Conservation (phyloP, 2,113 vertebrate species). For the Callipepla squamata region DNA sequence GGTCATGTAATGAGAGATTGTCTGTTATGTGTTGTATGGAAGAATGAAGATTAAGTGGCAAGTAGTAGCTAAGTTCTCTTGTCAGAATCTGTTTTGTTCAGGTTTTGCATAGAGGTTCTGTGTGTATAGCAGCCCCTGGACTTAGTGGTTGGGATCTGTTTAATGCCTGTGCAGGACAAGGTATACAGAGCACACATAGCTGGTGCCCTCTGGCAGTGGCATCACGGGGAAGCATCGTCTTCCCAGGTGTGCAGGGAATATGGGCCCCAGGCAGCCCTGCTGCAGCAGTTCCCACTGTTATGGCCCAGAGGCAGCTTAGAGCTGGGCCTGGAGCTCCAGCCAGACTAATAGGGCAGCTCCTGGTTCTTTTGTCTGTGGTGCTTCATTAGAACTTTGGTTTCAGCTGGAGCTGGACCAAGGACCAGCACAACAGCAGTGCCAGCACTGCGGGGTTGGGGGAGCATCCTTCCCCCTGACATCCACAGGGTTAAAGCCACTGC, state of each 20-base stretch:
- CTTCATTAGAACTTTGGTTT: background rate
- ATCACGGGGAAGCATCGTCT: background rate
- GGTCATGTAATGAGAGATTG: background rate
- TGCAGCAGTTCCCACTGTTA: conserved; percentile 3
- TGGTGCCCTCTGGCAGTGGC: conserved; percentile 12
- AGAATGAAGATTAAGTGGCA: conserved; percentile 10
- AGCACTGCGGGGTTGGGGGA: background rate
- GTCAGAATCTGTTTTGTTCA: background rate
- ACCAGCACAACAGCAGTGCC: accelerated
- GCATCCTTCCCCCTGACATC: background rate
- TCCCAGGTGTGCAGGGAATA: background rate
- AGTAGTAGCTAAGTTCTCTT: background rate
- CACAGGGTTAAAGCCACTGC: background rate
- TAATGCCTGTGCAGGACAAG: background rate
- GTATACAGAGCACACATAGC: background rate
- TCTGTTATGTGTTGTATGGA: background rate
- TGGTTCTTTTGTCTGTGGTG: background rate
- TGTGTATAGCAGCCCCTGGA: background rate
- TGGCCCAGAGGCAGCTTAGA: conserved; percentile 32
- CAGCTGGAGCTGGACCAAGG: background rate
- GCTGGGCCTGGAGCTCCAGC: background rate
- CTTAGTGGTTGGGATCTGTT: background rate
- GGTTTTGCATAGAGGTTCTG: background rate
- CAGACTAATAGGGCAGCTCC: background rate
- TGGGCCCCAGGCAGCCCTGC: background rate